phyloP scores from a whole-genome alignment of 2,888 invertebrate species.

The Cephus rjabovi region DNA sequence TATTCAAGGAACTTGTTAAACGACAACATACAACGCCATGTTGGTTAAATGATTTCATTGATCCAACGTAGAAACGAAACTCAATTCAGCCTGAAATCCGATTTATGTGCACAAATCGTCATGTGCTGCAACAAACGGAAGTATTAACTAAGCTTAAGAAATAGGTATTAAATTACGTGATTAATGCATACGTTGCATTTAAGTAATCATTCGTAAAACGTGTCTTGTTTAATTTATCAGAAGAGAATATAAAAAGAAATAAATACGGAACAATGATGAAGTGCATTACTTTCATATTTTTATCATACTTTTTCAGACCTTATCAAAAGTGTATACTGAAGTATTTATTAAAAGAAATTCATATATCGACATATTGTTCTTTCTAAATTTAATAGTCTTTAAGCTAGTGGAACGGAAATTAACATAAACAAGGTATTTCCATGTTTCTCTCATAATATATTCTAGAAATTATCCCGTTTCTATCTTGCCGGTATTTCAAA shows the following conservation, averaged over 20 bases:
- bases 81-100: background rate
- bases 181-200: background rate
- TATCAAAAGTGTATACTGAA: background rate
- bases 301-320: background rate
- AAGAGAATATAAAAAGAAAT: background rate
- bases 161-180: background rate
- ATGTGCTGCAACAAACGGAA: background rate
- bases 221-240: background rate
- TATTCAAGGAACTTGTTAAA: slow-evolving; percentile 1
- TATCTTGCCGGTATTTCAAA: background rate
- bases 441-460: background rate
- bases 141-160: background rate
- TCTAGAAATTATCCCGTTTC: background rate
- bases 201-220: background rate
- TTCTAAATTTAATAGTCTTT: background rate
- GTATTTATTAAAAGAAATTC: background rate
- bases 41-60: slow-evolving; percentile 1
- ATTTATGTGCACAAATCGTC: background rate
- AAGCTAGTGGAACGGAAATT: background rate
- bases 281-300: background rate
- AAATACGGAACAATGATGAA: background rate
- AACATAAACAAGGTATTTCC: background rate
- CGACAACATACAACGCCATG: slow-evolving; percentile 1
- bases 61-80: background rate
- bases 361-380: background rate